Evolutionary conservation across 2,888 invertebrate species (phyloP).

Genomic region (Halocaridina rubra): DNA sequence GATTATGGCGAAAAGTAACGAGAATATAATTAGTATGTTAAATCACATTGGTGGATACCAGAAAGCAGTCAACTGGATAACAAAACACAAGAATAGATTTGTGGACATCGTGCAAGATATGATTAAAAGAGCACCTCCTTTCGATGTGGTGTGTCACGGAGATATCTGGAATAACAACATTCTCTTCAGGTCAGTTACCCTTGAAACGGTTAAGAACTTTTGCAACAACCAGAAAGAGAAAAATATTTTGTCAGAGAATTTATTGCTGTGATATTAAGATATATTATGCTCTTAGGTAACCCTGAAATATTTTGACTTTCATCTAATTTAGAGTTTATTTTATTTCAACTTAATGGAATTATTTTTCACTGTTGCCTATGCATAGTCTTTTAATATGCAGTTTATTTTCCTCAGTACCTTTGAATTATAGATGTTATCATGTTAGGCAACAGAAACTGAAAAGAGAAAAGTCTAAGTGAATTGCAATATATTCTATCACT

Average conservation of each 20-base stretch:
- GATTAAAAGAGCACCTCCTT: background rate
- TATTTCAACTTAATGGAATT: background rate
- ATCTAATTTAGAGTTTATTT: background rate
- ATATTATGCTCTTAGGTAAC: no score
- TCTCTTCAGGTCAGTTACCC: conserved; percentile 41
- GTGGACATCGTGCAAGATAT: background rate
- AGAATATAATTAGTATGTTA: no score
- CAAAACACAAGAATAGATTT: background rate
- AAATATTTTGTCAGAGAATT: no score
- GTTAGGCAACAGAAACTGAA: no score
- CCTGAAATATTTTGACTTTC: no score
- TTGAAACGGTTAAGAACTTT: no score
- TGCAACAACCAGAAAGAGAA: no score
- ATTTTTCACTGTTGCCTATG: background rate
- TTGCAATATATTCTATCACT: background rate
- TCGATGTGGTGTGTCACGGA: conserved; percentile 27
- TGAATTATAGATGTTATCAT: no score
- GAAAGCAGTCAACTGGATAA: conserved; percentile 13
- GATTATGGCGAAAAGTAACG: background rate
- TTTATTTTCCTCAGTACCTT: no score
- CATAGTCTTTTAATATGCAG: background rate
- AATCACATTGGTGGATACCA: conserved; percentile 25
- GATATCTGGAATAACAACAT: conserved; percentile 57
- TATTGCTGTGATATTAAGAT: no score
- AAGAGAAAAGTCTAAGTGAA: no score